Conservation (phyloP, 2,113 vertebrate species). For the Aramus guarauna region DNA sequence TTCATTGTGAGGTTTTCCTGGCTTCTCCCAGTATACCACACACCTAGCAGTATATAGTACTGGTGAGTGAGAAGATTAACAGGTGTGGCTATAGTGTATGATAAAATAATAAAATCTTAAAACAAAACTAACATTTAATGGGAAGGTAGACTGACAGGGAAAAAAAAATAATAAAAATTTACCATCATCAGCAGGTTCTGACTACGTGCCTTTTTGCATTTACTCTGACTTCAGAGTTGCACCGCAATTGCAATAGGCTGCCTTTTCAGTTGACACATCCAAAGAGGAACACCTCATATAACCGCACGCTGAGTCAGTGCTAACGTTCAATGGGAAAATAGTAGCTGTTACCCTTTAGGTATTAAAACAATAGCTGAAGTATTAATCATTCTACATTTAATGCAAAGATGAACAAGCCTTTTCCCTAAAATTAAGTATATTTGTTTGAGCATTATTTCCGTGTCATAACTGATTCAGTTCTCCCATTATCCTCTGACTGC, state of each 20-base stretch:
- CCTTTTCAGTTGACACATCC: background rate
- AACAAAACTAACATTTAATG: background rate
- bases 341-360: background rate
- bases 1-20: background rate
- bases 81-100: background rate
- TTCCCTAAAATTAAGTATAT: conserved; percentile 3
- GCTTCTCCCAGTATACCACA: conserved; percentile 9
- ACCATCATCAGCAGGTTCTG: background rate
- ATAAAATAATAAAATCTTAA: conserved; percentile 19
- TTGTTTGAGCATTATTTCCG: conserved; percentile 6
- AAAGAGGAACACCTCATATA: conserved; percentile 6
- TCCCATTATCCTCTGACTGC: background rate
- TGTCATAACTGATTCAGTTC: conserved; percentile 44
- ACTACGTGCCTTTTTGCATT: conserved; percentile 4
- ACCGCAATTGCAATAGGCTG: background rate
- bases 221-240: background rate
- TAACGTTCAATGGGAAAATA: conserved; percentile 14
- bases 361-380: conserved; percentile 34
- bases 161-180: background rate
- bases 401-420: conserved; percentile 1
- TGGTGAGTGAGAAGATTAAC: background rate
- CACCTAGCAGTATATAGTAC: background rate
- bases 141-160: background rate
- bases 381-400: conserved; percentile 42
- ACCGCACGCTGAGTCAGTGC: conserved; percentile 20